Percentiles rank a stretch among this genome's conserved stretches.
Conservation (phyloP, 2,888 invertebrate species). For the Drosophila emarginata region DNA sequence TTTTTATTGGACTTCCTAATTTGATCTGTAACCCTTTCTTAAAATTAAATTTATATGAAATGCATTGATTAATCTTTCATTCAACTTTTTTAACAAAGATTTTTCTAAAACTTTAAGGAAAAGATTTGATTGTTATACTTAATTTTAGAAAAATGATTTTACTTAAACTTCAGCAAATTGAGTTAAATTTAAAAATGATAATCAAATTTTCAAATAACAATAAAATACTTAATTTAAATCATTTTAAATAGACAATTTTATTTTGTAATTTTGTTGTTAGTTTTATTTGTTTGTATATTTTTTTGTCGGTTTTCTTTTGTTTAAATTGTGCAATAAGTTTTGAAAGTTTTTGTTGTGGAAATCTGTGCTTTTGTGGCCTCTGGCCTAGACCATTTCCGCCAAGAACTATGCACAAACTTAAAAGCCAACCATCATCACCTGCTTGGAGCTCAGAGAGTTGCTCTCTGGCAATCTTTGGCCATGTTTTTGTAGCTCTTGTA, state of each 20-base stretch:
- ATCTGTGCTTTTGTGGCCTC: constrained; percentile 17
- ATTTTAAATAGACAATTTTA: not conserved
- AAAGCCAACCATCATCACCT: constrained; percentile 27
- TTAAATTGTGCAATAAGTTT: constrained; percentile 15
- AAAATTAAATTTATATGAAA: no score
- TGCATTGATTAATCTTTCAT: no score
- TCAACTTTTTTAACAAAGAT: no score
- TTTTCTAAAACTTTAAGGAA: no score
- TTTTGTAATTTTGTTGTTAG: not conserved
- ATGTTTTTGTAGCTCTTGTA: not conserved
- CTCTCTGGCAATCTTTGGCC: constrained; percentile 6
- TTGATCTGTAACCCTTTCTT: no score
- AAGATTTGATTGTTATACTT: no score
- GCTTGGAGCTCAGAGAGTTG: not conserved
- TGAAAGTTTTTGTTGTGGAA: not conserved
- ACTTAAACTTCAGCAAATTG: no score
- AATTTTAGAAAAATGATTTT: no score
- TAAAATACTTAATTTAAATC: not conserved
- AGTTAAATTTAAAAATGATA: no score
- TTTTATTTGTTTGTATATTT: not conserved
- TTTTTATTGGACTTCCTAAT: no score
- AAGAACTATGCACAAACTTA: constrained; percentile 4
- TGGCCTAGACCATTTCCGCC: constrained; percentile 52
- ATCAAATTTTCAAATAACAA: no score
- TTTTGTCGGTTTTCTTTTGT: not conserved